Evolutionary conservation across 1,140 invertebrate genomes (phyloP), one percentile per base, ranked within the genome.

Genomic region (Notospermus geniculatus): DNA sequence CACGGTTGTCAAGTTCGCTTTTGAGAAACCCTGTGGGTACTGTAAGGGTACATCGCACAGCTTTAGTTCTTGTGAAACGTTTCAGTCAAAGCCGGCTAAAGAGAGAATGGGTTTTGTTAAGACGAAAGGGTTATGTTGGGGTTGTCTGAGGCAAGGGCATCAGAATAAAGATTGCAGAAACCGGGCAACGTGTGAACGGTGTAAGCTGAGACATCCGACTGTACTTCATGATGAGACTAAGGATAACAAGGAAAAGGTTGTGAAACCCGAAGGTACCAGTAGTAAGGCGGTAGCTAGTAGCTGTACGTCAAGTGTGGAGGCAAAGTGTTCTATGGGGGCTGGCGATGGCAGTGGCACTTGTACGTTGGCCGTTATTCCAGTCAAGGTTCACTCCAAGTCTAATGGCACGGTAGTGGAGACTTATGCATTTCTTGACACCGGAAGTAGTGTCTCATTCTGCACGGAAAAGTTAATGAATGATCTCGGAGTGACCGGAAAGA

Each of bases 361-460:
- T 19, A 43, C 39, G 11, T 13, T 43, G 39, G 11, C 39, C 11
- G 19, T 43, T 19, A 43, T 43, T 13, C 39, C 39, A 13, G 39
- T 43, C 39, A 43, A 43, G 19, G 39, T 43, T 11, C 11, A 43
- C 11, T 43, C 19, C 11, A 13, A 11, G 11, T 11, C 11, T 43
- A 43, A 19, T 13, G 19, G 11, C 11, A 43, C 11, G 19, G 39
- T 13, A 19, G 39, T 43, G 11, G 19, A 13, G 11, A 43, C 39
- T 43, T 43, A 43, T 43, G 39, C 39, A 43, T 43, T 43, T 43
- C 39, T 43, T 13, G 39, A 43, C 39, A 43, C 39, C 19, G 39
- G 39, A 13, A 43, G 39, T 19, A 43, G 39, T n/a, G n/a, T n/a
- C n/a, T n/a, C n/a, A n/a, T n/a, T n/a, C n/a, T n/a, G n/a, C n/a